A percentile compares a stretch with the other conserved stretches of the same genome.
phyloP scores from a whole-genome alignment of 2,797 vertebrate species.

The Neomorphus geoffroyi region DNA sequence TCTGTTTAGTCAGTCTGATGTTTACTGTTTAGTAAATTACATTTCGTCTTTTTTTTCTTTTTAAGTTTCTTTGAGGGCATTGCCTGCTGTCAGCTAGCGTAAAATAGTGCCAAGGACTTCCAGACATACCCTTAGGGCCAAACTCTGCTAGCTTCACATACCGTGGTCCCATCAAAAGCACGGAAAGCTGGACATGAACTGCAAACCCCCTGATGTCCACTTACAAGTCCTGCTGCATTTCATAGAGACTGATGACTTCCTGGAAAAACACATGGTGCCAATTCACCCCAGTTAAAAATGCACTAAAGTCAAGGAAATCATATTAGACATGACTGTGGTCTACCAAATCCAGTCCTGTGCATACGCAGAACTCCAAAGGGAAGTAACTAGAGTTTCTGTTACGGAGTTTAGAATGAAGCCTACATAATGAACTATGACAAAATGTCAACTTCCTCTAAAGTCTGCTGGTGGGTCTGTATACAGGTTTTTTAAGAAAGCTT shows the following conservation, averaged over 20 bases:
- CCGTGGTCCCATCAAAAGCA: not conserved
- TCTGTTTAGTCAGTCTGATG: slow-evolving; percentile 39
- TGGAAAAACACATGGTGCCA: not conserved
- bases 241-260: slow-evolving; percentile 14
- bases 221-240: not conserved
- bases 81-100: not conserved
- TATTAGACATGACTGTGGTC: not conserved
- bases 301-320: not conserved
- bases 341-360: not conserved
- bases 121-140: not conserved
- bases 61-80: not conserved
- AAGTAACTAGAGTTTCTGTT: not conserved
- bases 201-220: not conserved
- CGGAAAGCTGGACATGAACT: not conserved
- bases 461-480: slow-evolving; percentile 7
- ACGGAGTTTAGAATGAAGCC: not conserved
- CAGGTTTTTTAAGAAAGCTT: slow-evolving; percentile 40
- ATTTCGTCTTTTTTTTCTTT: not conserved
- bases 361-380: slow-evolving; percentile 5
- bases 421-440: not conserved
- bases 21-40: slow-evolving; percentile 20
- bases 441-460: not conserved
- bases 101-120: slow-evolving; percentile 17
- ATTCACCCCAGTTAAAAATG: not conserved
- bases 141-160: not conserved